Base-by-base conservation (phyloP, 2,113 vertebrate species). In the Psilopogon haemacephalus region DNA sequence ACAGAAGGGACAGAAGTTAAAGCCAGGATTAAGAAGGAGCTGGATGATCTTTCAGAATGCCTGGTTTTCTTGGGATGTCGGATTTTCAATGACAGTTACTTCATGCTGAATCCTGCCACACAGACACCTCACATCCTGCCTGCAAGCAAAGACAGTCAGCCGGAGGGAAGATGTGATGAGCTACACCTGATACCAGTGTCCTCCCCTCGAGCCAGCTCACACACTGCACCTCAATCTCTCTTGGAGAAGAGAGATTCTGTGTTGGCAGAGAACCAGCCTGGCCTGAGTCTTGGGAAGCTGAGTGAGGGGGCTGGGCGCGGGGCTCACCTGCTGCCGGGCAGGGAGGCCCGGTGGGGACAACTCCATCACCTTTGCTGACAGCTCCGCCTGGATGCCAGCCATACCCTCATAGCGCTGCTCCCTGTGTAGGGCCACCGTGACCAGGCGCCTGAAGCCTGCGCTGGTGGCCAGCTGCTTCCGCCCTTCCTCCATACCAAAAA, bases 291-390 rank as follows among this genome's bases (percentile, higher is more conserved):
- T 8, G 37, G n/a, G 82, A 76, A 92, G 48, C 26, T 6, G 1
- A 35, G 38, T 1, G 1, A 84, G 38, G 14, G 21, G 32, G 12
- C 2, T 0, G 1, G 55, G 44, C 1, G 3, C 0, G 4, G 32
- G 16, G 20, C 35, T 96, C 97, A 99, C 99, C 99, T 99, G 98
- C 83, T 99, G 98, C 87, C 97, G 98, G 93, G 97, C 69, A 23
- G 98, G 98, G 97, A 99, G 98, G 74, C 98, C 98, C 0, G 97
- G 98, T 0, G 99, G 99, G 71, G 98, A 98, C 78, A 99, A 96
- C 83, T 99, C 99, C 98, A 99, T 99, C 93, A 99, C 98, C 96
- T 99, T 98, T n/a, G 97, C 97, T 0, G 99, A 99, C 15, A 99
- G 97, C 94, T 99, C 99, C 0, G 98, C 97, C 96, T 99, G 99